Base-by-base conservation (phyloP, 2,113 vertebrate species). In the Oncorhynchus masou region DNA sequence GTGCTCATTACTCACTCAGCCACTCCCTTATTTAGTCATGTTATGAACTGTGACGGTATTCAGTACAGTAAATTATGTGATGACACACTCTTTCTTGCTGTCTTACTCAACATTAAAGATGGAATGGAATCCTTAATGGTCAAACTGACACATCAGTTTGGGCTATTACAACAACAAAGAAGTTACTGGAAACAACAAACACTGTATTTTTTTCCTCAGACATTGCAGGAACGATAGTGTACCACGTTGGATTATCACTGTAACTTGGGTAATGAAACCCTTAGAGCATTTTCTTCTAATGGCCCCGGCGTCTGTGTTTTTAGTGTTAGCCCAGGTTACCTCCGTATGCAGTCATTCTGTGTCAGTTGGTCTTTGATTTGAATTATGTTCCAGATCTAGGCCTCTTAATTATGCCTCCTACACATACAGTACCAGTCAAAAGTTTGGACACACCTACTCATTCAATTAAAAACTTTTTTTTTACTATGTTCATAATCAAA, bases 21-120 rank as follows among this genome's bases (percentile, higher is more conserved):
- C 68, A 54, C 73, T 74, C 84, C 80, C 64, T 59, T 45, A 39
- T 39, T 39, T 39, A 39, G 34, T 39, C 34, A 39, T 39, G 7
- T 39, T 39, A 39, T 39, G 34, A 39, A 39, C 34, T 39, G 34
- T 39, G 34, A 9, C 34, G 8, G 34, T 39, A 39, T 69, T 39
- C 34, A 45, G 68, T 7, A 39, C 34, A 39, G 34, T n/a, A 22
- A 34, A 16, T 39, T 20, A 25, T 31, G 16, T 19, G 15, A 15
- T 67, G 11, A 39, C 34, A 5, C 4, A 54, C 3, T 20, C 20
- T 57, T 57, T 57, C 0, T 27, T 22, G 11, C 48, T 11, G 4
- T 72, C 3, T 79, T 74, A 45, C 66, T 57, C 70, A 74, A 67
- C 76, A 76, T 2, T 12, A 51, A 24, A 39, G 34, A 2, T 39